Evolutionary conservation across 2,888 invertebrate species (phyloP), one percentile per base, ranked within the genome.

Genomic region (Erebia ligea): DNA sequence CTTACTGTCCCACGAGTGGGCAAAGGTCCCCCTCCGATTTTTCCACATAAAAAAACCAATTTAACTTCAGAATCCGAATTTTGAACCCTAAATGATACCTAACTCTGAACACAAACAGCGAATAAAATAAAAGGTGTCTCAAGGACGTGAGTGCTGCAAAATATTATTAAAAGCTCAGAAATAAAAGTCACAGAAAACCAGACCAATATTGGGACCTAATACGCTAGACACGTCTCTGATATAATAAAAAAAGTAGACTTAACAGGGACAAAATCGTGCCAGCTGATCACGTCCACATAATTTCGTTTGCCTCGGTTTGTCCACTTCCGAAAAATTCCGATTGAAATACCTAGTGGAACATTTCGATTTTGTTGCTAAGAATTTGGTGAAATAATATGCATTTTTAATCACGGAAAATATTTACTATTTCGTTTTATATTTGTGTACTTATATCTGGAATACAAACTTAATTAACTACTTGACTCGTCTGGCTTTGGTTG

Each of bases 271-370:
- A 76, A 79, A 73, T 80, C 81, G 79, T 79, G 80, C 75, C 76
- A 62, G 59, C 67, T 74, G 77, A 77, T 82, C 81, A 82, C 82
- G 82, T 77, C 63, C 76, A 70, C 17, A 70, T 78, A 80, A 80
- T 78, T 79, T 74, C 73, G 76, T 80, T 80, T 76, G 76, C 76
- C 76, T 73, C 79, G 76, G 77, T 76, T 75, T 76, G 71, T 73
- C 71, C 76, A 79, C 80, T 80, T 80, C 81, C 79, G 75, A 77
- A 77, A 79, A 78, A 77, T 74, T 76, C 71, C 67, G 73, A 79
- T 79, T 70, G 75, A 71, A 71, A 76, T 77, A 76, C 74, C 74
- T 65, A 62, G 68, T 73, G 56, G 48, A n/a, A 48, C 48, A 52
- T 15, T 61, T 42, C 19, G 19, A 61, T 61, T 50, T 61, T 45